These are phyloP conservation scores for Pemphigus obesinymphae DNA, from an alignment of 1,140 invertebrate genomes.

Conservation along the genomic window DNA sequence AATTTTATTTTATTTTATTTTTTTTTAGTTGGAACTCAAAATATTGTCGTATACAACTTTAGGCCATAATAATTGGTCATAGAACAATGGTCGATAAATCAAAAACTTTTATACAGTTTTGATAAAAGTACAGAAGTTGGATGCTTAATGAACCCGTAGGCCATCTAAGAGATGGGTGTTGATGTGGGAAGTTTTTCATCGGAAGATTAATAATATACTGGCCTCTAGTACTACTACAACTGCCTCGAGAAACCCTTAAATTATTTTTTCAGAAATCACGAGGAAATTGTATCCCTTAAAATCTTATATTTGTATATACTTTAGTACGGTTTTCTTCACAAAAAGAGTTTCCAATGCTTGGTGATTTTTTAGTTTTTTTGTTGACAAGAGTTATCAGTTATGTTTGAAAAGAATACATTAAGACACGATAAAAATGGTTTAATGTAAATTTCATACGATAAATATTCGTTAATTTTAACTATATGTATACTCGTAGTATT, in stretches of 20 bases:
- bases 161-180: neutral
- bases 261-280: no score
- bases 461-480: neutral
- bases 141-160: neutral
- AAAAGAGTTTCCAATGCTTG: no score
- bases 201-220: neutral
- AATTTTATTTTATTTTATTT: neutral
- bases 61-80: neutral
- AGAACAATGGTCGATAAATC: constrained; percentile 10
- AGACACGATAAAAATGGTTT: no score
- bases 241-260: neutral
- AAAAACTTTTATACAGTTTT: neutral
- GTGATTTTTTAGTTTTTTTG: no score
- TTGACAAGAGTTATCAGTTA: no score
- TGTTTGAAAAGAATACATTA: no score
- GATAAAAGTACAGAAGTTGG: neutral
- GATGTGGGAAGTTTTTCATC: neutral
- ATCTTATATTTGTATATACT: no score
- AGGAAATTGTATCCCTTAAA: no score
- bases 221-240: no score
- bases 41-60: neutral
- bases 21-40: neutral
- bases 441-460: no score
- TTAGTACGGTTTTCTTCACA: no score
- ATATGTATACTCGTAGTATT: no score